Percentiles rank a stretch among this genome's conserved stretches.
These are phyloP conservation scores for Drosophila sp. DNA, from an alignment of 1,140 invertebrate genomes.

Conservation along the genomic window DNA sequence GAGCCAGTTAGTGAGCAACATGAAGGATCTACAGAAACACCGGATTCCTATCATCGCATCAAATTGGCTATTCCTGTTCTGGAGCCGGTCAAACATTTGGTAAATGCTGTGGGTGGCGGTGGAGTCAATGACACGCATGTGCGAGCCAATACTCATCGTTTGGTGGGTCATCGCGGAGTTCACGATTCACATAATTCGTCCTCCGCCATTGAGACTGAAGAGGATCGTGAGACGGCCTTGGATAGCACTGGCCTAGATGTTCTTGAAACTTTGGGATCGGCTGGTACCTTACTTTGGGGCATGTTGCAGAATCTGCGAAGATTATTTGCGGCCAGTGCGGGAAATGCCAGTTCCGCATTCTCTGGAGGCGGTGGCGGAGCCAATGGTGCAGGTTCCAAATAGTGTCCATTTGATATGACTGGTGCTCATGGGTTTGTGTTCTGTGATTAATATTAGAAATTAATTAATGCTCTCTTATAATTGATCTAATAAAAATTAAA, in stretches of 20 bases:
- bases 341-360: slow-evolving; percentile 62
- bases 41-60: slow-evolving; percentile 57
- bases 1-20: slow-evolving; percentile 51
- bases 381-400: not conserved
- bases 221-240: slow-evolving; percentile 71
- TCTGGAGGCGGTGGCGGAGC: slow-evolving; percentile 57
- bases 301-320: slow-evolving; percentile 62
- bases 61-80: slow-evolving; percentile 70
- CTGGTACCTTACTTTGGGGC: slow-evolving; percentile 51
- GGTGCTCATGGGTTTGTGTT: slow-evolving; percentile 28
- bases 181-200: slow-evolving; percentile 56
- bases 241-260: slow-evolving; percentile 72
- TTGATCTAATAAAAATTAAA: slow-evolving; percentile 52
- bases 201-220: slow-evolving; percentile 76
- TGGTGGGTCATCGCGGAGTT: slow-evolving; percentile 59
- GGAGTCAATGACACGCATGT: slow-evolving; percentile 68
- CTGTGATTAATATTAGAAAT: slow-evolving; percentile 72
- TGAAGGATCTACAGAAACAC: slow-evolving; percentile 48
- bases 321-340: slow-evolving; percentile 69
- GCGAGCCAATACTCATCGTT: slow-evolving; percentile 55
- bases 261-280: slow-evolving; percentile 62
- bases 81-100: slow-evolving; percentile 70
- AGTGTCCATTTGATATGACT: not conserved
- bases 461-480: slow-evolving; percentile 16
- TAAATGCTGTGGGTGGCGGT: slow-evolving; percentile 70